A percentile compares a stretch with the other conserved stretches of the same genome.
phyloP scores from a whole-genome alignment of 2,888 invertebrate genomes.

The Ophion ellenae region DNA sequence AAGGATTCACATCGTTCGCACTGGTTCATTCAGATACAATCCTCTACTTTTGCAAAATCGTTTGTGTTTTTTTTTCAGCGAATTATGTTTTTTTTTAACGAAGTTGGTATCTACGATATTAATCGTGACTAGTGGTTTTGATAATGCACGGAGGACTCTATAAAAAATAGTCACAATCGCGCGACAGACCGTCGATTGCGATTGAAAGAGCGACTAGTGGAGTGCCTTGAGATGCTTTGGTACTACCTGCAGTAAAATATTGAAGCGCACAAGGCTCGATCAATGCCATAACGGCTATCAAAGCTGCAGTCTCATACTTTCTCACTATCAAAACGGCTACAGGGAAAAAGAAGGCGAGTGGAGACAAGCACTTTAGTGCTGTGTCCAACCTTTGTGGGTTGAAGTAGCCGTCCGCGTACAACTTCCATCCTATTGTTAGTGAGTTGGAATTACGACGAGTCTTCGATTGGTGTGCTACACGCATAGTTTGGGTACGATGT shows the following conservation, averaged over 20 bases:
- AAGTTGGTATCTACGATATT: not conserved
- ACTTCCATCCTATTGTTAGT: too few relatives aligned
- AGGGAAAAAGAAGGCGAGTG: too few relatives aligned
- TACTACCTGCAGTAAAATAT: not conserved
- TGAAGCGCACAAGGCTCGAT: not conserved
- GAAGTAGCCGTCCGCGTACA: not conserved
- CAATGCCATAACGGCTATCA: too few relatives aligned
- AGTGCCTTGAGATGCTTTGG: conserved; percentile 3
- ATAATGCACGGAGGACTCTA: not conserved
- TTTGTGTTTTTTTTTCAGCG: conserved; percentile 30
- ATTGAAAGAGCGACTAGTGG: not conserved
- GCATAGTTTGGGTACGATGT: too few relatives aligned
- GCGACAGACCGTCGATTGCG: not conserved
- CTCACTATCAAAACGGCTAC: too few relatives aligned
- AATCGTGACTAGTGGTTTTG: conserved; percentile 19
- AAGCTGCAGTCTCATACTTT: too few relatives aligned
- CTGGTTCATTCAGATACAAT: not conserved
- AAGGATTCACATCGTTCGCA: conserved; percentile 37
- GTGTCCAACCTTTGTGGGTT: not conserved
- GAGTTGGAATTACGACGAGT: too few relatives aligned
- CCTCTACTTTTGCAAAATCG: conserved; percentile 24
- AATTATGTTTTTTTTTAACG: not conserved
- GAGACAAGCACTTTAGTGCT: too few relatives aligned
- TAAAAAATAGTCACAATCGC: not conserved
- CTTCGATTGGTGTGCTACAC: too few relatives aligned